A percentile compares a stretch with the other conserved stretches of the same genome.
Conservation (phyloP, 2,888 invertebrate species). For the Camponotus fellah region DNA sequence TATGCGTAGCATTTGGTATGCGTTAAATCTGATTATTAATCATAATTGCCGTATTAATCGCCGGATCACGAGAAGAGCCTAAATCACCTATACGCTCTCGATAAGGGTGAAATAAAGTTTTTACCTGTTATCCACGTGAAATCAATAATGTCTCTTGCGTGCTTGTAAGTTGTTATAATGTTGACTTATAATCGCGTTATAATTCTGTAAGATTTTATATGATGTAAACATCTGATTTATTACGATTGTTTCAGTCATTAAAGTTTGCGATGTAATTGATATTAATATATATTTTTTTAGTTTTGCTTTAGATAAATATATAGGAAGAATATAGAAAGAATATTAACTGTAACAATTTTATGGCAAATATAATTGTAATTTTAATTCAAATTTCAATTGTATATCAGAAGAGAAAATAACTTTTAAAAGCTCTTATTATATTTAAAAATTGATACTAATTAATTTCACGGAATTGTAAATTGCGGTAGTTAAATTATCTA, state of each 20-base stretch:
- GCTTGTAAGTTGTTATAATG: conserved; percentile 65
- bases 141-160: conserved; percentile 65
- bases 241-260: conserved; percentile 49
- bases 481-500: conserved; percentile 66
- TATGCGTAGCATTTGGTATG: conserved; percentile 62
- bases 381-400: conserved; percentile 74
- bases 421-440: conserved; percentile 72
- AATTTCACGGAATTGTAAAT: conserved; percentile 66
- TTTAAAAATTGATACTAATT: conserved; percentile 77
- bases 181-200: conserved; percentile 61
- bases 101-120: conserved; percentile 63
- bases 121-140: conserved; percentile 56
- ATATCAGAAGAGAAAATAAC: conserved; percentile 60
- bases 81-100: conserved; percentile 65
- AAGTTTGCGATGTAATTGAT: background rate
- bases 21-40: conserved; percentile 64
- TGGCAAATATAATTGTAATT: conserved; percentile 70
- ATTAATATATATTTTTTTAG: conserved; percentile 7
- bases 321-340: conserved; percentile 60
- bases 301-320: background rate
- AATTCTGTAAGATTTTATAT: conserved; percentile 63
- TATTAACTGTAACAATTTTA: conserved; percentile 68
- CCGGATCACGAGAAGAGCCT: conserved; percentile 60
- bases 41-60: conserved; percentile 68
- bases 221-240: conserved; percentile 68